Evolutionary conservation across 2,113 vertebrate species (phyloP), one percentile per base, ranked within the genome.

Genomic region (Tyrannus savana): DNA sequence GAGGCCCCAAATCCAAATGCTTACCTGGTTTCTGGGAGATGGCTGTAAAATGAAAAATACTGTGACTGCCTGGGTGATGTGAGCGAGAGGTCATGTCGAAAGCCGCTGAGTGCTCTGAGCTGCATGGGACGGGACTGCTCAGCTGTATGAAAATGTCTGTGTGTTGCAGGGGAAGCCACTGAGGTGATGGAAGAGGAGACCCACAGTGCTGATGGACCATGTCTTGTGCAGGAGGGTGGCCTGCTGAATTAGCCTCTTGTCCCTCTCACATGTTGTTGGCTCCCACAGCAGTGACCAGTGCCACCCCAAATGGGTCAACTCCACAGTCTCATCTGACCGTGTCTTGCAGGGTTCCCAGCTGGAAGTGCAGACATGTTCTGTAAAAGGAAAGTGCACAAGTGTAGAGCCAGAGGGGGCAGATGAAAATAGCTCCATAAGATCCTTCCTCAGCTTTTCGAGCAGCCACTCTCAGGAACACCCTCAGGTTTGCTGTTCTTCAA

Each of bases 391-490:
- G 47, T 35, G 67, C 18, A 6, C 0, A 2, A 33, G 24, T 3
- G 0, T 39, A 81, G n/a, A 72, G 59, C 41, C 33, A 47, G 58
- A 41, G 21, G 1, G 3, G 39, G 6, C 72, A 49, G 1, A 1
- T 47, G 46, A 30, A 68, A 8, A 23, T 63, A 60, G 22, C 19
- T 79, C 3, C 2, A 1, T 59, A 37, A 72, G 42, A 25, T 88
- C n/a, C 18, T 77, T 66, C 33, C 1, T 1, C 0, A 0, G 25
- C 55, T 94, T 42, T 62, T 8, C 0, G 7, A 77, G 74, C 72
- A 68, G 31, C 58, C 27, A 31, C 27, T 31, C 31, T 72, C 1
- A 0, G 77, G 24, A 60, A 19, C 25, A 67, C 41, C 22, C n/a
- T 63, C 1, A 9, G 25, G 30, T 91, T 83, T 71, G 41, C 33